Base-by-base conservation (phyloP, 2,888 invertebrate genomes). In the Quadroppia sp. region DNA sequence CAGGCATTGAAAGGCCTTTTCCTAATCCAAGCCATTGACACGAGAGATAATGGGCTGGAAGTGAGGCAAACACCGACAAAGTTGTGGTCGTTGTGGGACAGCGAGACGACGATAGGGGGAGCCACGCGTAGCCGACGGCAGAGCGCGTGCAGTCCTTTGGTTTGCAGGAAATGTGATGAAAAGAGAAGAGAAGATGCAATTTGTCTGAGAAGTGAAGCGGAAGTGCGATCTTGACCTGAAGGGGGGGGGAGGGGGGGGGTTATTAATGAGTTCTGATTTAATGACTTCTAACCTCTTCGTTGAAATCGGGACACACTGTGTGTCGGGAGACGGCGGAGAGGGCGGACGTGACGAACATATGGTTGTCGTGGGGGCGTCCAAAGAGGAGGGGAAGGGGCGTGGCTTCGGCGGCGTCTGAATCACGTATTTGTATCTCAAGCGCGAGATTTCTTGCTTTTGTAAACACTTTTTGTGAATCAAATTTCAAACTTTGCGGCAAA, bases 111-210 rank as follows among this genome's bases (percentile, higher is more conserved):
- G n/a, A n/a, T 70, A 64, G 71, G 36, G 40, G 25, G 76, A 92
- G 83, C 97, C 97, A 99, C 0, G 96, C 89, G 82, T 92, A 96
- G 76, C 98, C 98, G 72, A 97, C 91, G 79, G 92, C 89, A 17
- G 79, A 79, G 76, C 85, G 42, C 3, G 36, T n/a, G 28, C 71
- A 71, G 83, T 74, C 71, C 25, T 74, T 74, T 11, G 4, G 36
- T 20, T 74, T 71, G 40, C 97, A 96, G 76, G 94, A 94, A 76
- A 99, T 91, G 82, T 98, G 98, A 81, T 92, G 90, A 84, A 98
- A 97, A 3, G 92, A 92, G 84, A 98, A 97, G 72, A 98, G 86
- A 74, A 99, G 83, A 82, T 98, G 98, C 83, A 97, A 97, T 71
- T 89, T 88, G 0, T 88, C 83, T 6, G n/a, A n/a, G 17, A 25